A percentile compares a stretch with the other conserved stretches of the same genome.
Evolutionary conservation across 2,797 vertebrate genomes (phyloP).

Genomic region (Lophotriccus pileatus): DNA sequence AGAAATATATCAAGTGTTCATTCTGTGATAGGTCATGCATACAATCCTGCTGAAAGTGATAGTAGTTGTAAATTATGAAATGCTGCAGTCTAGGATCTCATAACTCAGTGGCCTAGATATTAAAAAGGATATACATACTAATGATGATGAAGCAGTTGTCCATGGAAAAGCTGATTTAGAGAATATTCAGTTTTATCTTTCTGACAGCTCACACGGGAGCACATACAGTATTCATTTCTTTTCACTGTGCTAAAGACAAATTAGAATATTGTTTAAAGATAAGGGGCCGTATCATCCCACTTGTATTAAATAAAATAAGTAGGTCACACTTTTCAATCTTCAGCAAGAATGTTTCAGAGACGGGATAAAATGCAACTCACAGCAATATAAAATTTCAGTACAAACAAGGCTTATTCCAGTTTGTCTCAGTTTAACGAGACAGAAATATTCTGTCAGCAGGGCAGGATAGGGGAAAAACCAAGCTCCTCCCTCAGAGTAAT

Average conservation of each 20-base stretch:
- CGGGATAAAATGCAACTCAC: neutral
- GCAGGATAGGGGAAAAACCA: too few species aligned
- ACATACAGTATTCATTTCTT: conserved; percentile 55
- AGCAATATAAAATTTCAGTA: neutral
- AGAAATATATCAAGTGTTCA: neutral
- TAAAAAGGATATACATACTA: conserved; percentile 77
- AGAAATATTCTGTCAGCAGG: too few species aligned
- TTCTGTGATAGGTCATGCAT: conserved; percentile 23
- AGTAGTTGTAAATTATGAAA: conserved; percentile 45
- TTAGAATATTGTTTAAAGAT: conserved; percentile 77
- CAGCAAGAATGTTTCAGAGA: conserved; percentile 16
- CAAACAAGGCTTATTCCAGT: neutral
- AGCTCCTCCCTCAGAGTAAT: too few species aligned
- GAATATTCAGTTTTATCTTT: conserved; percentile 74
- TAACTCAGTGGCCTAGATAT: conserved; percentile 72
- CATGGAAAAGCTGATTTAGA: conserved; percentile 74
- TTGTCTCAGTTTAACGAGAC: too few species aligned
- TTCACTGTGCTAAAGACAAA: conserved; percentile 56
- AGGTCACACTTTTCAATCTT: conserved; percentile 43
- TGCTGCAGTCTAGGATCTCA: conserved; percentile 34
- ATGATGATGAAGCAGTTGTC: conserved; percentile 78
- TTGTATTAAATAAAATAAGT: too few species aligned
- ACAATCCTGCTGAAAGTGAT: conserved; percentile 23
- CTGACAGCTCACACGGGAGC: conserved; percentile 71
- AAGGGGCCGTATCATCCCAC: conserved; percentile 65